Conservation (phyloP, 2,797 vertebrate species). For the Schizothorax lantsangensis region DNA sequence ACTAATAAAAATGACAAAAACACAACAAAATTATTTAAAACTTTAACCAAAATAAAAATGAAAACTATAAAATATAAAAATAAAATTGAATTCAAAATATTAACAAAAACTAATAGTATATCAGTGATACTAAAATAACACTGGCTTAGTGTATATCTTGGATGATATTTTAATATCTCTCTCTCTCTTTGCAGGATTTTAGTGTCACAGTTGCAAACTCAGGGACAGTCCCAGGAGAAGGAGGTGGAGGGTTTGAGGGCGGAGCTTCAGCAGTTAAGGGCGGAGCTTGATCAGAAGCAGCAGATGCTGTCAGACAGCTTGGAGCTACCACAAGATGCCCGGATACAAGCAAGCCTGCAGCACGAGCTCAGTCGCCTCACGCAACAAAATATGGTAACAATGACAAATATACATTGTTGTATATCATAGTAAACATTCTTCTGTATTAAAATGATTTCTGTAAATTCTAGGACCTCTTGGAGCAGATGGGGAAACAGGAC, state of each 20-base stretch:
- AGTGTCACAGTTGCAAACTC: conserved; percentile 87
- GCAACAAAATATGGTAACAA: conserved; percentile 90
- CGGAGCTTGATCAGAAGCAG: conserved; percentile 89
- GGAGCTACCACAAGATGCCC: conserved; percentile 87
- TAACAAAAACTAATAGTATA: not conserved
- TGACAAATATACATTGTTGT: not conserved
- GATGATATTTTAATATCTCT: not conserved
- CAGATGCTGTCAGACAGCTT: conserved; percentile 88
- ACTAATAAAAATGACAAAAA: too few species aligned
- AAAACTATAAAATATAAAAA: not conserved
- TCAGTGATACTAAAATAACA: not conserved
- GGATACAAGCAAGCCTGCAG: conserved; percentile 89
- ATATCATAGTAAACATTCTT: not conserved
- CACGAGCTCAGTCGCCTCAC: conserved; percentile 93
- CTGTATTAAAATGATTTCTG: conserved; percentile 13
- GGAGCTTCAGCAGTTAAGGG: conserved; percentile 86
- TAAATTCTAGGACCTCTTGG: conserved; percentile 87
- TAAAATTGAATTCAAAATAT: not conserved
- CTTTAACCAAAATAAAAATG: not conserved
- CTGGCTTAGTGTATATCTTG: not conserved
- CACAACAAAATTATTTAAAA: too few species aligned
- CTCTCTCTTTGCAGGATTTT: conserved; percentile 79
- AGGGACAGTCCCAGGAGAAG: conserved; percentile 82
- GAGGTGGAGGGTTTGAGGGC: conserved; percentile 80
- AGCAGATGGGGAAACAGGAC: conserved; percentile 92